These are phyloP conservation scores for Andrena flavipes DNA, from an alignment of 2,888 invertebrate species.

Conservation along the genomic window DNA sequence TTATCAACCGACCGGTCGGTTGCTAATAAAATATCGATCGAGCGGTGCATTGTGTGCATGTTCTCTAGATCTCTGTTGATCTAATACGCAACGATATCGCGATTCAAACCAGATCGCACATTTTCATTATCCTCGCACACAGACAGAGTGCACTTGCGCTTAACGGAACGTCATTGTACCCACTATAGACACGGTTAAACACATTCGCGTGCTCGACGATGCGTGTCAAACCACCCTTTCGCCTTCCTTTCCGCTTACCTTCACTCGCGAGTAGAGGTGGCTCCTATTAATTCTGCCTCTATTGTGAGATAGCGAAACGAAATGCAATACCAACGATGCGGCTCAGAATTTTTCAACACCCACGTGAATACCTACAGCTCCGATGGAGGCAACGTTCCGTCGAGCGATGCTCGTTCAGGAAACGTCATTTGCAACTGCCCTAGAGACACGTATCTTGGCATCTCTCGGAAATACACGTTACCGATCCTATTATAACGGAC, in stretches of 20 bases:
- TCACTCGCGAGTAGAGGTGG: conserved; percentile 49
- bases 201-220: conserved; percentile 58
- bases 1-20: not conserved
- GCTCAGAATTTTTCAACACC: conserved; percentile 14
- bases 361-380: not conserved
- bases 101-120: conserved; percentile 53
- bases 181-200: conserved; percentile 39
- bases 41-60: conserved; percentile 1
- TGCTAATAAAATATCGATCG: conserved; percentile 13
- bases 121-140: conserved; percentile 40
- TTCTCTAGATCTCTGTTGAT: conserved; percentile 17
- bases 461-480: not conserved
- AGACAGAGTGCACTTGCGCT: conserved; percentile 39
- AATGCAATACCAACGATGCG: conserved; percentile 24
- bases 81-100: conserved; percentile 37
- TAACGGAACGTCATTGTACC: conserved; percentile 43
- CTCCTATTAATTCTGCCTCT: conserved; percentile 47
- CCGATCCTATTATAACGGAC: not conserved
- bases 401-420: not conserved
- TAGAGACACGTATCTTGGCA: not conserved
- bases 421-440: not conserved
- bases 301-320: conserved; percentile 42
- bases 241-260: conserved; percentile 67
- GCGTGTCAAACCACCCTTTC: conserved; percentile 72
- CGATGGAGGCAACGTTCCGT: not conserved